Base-by-base conservation (phyloP, 1,140 invertebrate species). In the Bombus sibiricus region DNA sequence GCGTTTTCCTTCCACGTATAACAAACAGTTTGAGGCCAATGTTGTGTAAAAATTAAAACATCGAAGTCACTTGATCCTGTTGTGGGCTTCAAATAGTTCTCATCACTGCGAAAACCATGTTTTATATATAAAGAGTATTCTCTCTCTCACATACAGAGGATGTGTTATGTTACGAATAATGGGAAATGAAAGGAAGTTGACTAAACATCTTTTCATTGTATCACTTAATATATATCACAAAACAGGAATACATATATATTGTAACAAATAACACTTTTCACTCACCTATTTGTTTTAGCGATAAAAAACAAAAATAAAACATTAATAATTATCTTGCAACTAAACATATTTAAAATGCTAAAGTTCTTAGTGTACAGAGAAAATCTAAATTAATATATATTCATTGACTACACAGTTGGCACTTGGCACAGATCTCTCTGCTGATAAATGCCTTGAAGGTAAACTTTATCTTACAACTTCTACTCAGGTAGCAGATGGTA, bases 1-100 rank as follows among this genome's bases (percentile, higher is more conserved):
- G 96, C 95, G 72, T 93, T 93, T 79, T 97, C 95, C 86, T 97
- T 96, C 97, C 97, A 98, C 81, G 96, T 94, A 71, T 96, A 96
- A 92, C 98, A 98, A 18, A 96, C 96, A 0, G 97, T 97, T 43
- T 96, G 95, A 0, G 97, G 97, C 98, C 98, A 98, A 88, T 96
- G 96, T 93, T 98, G 97, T 2, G 97, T 97, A 91, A 98, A 98
- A 77, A 98, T 97, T 28, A 98, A 87, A 28, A 97, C 93, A 92
- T 98, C 97, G 96, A 97, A 98, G 43, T 96, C 95, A 2, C 43
- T 66, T 0, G 87, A 83, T 32, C 5, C 5, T 12, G 28, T 22
- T 47, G 13, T 32, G 2, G 6, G 15, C 2, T 47, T 84, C 9
- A n/a, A 15, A 39, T 83, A 34, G 25, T 3, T 13, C 25, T 75